phyloP scores from a whole-genome alignment of 2,888 invertebrate genomes.

The Nephrotoma flavescens region DNA sequence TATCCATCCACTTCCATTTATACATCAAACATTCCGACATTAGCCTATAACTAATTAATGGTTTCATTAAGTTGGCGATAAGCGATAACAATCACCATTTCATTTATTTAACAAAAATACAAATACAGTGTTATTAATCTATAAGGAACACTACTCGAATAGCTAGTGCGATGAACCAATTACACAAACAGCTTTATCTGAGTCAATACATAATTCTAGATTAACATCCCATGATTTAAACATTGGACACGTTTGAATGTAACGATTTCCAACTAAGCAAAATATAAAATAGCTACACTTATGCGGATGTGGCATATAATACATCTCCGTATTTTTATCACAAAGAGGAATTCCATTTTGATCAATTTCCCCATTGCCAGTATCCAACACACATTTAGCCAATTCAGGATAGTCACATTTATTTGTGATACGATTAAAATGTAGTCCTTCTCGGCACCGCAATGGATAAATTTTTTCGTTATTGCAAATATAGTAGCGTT shows the following conservation, averaged over 20 bases:
- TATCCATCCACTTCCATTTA: no score
- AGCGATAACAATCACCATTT: no score
- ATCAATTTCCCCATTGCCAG: not conserved
- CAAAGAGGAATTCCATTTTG: not conserved
- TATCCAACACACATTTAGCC: not conserved
- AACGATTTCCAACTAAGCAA: not conserved
- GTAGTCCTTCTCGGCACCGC: not conserved
- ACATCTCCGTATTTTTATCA: not conserved
- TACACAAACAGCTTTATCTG: not conserved
- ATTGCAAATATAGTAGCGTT: not conserved
- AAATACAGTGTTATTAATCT: no score
- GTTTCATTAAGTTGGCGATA: no score
- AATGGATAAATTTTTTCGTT: not conserved
- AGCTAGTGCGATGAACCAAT: not conserved
- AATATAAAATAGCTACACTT: not conserved
- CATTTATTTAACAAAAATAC: no score
- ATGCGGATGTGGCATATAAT: not conserved
- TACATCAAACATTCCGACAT: no score
- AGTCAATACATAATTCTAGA: not conserved
- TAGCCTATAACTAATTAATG: no score
- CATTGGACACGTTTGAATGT: not conserved
- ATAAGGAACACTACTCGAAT: no score
- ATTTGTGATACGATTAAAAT: not conserved
- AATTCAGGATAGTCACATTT: not conserved
- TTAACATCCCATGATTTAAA: not conserved